Evolutionary conservation across 2,113 vertebrate genomes (phyloP).

Genomic region (Scortum barcoo): DNA sequence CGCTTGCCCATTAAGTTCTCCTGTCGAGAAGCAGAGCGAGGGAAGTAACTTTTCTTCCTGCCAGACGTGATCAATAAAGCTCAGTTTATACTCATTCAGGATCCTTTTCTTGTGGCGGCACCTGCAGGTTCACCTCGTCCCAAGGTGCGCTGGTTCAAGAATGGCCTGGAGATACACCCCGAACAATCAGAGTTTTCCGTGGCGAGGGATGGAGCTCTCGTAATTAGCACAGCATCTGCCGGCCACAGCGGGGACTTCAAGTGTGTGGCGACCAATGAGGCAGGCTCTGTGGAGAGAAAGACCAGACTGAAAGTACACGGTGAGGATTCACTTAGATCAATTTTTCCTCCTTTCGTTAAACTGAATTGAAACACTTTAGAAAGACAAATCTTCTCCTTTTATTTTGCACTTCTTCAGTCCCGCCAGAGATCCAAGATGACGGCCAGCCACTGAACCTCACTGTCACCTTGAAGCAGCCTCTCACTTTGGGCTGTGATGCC

Average conservation of each 20-base stretch:
- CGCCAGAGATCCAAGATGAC: conserved; percentile 87
- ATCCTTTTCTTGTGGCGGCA: conserved; percentile 14
- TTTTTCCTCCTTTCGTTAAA: not conserved
- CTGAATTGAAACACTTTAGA: not conserved
- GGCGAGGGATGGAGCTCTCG: conserved; percentile 84
- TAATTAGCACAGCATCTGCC: conserved; percentile 84
- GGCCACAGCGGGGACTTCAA: conserved; percentile 88
- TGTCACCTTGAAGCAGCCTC: conserved; percentile 85
- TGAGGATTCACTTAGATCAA: conserved; percentile 63
- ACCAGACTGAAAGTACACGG: conserved; percentile 87
- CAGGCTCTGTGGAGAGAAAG: conserved; percentile 86
- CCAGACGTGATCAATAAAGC: conserved; percentile 53
- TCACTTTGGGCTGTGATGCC: conserved; percentile 87
- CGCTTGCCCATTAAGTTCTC: conserved; percentile 48
- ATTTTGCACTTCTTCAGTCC: conserved; percentile 77
- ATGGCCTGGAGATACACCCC: conserved; percentile 83
- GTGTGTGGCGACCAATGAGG: conserved; percentile 90
- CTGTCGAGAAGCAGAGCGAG: conserved; percentile 40
- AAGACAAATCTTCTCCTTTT: conserved; percentile 9
- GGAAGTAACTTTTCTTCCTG: conserved; percentile 58
- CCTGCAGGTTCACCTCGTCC: conserved; percentile 87
- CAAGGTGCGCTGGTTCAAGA: conserved; percentile 87
- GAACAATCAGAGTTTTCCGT: conserved; percentile 79
- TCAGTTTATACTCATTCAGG: conserved; percentile 21
- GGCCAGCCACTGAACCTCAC: conserved; percentile 84